Conservation (phyloP, 2,888 invertebrate genomes). For the Neoaliturus tenellus region DNA sequence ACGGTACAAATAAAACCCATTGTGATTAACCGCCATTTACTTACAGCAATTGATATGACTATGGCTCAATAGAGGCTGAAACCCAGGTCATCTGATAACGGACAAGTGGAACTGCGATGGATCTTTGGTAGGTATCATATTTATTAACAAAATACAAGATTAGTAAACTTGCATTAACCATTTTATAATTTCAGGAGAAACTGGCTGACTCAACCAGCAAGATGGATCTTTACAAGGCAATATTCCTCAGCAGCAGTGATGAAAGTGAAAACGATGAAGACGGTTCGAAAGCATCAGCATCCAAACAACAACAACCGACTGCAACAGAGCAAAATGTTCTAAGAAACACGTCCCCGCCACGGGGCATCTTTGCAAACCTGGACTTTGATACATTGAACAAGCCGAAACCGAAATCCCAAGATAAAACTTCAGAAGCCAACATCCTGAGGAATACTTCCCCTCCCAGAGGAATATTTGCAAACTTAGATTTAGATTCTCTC, state of each 20-base stretch:
- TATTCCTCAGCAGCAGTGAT: conserved; percentile 89
- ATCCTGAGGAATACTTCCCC: conserved; percentile 80
- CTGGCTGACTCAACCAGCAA: conserved; percentile 75
- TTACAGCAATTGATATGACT: too few species aligned
- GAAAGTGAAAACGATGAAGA: conserved; percentile 76
- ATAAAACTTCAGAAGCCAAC: conserved; percentile 73
- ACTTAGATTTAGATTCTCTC: conserved; percentile 78
- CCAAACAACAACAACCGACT: conserved; percentile 68
- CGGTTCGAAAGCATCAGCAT: conserved; percentile 66
- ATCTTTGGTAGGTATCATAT: too few species aligned
- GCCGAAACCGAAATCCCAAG: conserved; percentile 18
- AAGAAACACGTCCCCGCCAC: conserved; percentile 81
- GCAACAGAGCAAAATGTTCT: conserved; percentile 76
- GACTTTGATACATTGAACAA: conserved; percentile 76
- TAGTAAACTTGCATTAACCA: neutral
- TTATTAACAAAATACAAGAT: too few species aligned
- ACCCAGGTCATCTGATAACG: too few species aligned
- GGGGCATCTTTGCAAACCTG: conserved; percentile 83
- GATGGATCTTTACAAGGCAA: conserved; percentile 90
- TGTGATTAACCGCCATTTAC: too few species aligned
- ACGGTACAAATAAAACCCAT: too few species aligned
- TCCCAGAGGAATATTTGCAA: conserved; percentile 83
- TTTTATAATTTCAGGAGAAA: conserved; percentile 54
- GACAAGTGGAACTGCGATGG: too few species aligned
- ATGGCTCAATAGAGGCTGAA: too few species aligned